Evolutionary conservation across 92 coral and sea anemone genomes (phyloP).

Genomic region (Virgularia gustaviana): DNA sequence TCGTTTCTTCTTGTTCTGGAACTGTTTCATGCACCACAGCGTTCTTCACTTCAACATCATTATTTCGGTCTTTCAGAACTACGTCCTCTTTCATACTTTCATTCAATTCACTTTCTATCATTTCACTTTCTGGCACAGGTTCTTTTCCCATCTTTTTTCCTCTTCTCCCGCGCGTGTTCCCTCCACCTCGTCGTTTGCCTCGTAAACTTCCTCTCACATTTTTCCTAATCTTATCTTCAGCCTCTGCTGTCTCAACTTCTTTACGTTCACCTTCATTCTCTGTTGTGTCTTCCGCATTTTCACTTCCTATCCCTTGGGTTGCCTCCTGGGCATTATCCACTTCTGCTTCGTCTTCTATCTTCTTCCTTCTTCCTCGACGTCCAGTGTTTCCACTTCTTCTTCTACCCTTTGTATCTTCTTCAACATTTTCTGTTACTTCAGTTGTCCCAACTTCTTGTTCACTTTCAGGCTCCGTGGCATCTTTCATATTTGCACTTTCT

Average conservation of each 20-base stretch:
- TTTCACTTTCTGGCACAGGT: neutral
- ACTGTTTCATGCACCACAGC: neutral
- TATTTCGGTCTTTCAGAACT: neutral
- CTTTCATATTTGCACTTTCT: neutral
- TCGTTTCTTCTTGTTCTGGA: constrained; percentile 5
- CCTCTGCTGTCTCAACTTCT: neutral
- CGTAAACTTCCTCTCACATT: neutral
- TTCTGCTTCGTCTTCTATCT: constrained; percentile 2
- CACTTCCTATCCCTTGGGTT: no score
- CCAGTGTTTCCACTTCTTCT: neutral
- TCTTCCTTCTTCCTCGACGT: neutral
- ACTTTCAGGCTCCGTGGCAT: neutral
- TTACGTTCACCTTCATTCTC: neutral
- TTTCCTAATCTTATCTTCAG: neutral
- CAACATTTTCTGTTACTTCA: neutral
- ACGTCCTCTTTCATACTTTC: constrained; percentile 7
- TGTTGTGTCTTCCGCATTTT: neutral
- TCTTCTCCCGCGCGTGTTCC: constrained; percentile 20
- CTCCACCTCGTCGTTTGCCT: neutral
- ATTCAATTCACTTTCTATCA: constrained; percentile 5
- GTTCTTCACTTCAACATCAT: neutral
- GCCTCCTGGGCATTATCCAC: neutral
- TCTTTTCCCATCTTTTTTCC: constrained; percentile 11
- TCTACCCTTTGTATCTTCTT: neutral
- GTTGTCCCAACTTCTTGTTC: neutral